Evolutionary conservation across 23 tunicate species (phyloP), one percentile per base, ranked within the genome.

Genomic region (Aplidium turbinatum): DNA sequence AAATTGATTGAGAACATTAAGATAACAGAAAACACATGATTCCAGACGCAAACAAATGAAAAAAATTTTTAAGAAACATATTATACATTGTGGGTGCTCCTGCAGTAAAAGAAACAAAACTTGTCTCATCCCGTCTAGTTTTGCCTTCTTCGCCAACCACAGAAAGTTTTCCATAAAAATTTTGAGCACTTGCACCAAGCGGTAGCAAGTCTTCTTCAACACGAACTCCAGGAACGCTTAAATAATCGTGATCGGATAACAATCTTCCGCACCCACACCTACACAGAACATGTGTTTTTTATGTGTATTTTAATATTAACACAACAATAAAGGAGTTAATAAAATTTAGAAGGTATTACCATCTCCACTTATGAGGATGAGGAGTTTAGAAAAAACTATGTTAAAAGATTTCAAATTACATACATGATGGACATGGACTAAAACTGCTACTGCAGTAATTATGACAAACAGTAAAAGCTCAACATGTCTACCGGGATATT

Each of bases 191-290:
- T 23, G 89, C 89, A 0, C 81, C 81, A 28, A 75, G 82, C 33
- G 82, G 94, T 9, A 73, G 57, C 1, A 62, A 60, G 19, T 87
- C 79, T 29, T 74, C 81, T 16, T 73, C 78, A 31, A 36, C 33
- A 1, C 24, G 29, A 0, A 16, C 6, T 13, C 20, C 33, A 1
- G 31, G 50, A 2, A 50, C 19, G 46, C 79, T 73, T 28, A 87
- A 72, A 53, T 56, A 81, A 40, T 47, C 34, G 72, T 89, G 96
- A 34, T 78, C 78, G 6, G 81, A 78, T 1, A 66, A 73, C 31
- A 70, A 29, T 50, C 96, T 68, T 0, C 96, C 96, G 60, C 96
- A 89, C 27, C 89, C 82, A 48, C 96, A 89, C 63, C 96, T 89
- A 28, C 3, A 38, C 25, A 65, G 13, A 56, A 72, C 30, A 7